Conservation (phyloP, 2,113 vertebrate species). For the Sceloporus undulatus region DNA sequence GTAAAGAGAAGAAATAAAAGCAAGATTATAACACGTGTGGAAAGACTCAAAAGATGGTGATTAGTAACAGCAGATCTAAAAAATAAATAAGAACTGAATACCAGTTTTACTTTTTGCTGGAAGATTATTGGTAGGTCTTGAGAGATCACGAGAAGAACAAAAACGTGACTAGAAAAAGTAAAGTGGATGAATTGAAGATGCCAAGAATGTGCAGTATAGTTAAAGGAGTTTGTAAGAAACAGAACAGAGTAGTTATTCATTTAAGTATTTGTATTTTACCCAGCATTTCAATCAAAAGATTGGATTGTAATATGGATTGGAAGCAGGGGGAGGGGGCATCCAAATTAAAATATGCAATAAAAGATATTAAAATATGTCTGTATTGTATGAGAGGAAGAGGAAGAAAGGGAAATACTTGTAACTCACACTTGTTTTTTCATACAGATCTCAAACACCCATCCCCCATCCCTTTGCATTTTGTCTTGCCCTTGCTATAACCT, state of each 20-base stretch:
- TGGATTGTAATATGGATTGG: neutral
- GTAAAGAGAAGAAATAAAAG: too few species aligned
- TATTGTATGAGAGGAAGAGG: neutral
- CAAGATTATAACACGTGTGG: too few species aligned
- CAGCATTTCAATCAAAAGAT: neutral
- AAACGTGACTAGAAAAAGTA: neutral
- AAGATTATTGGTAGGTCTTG: neutral
- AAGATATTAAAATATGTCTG: neutral
- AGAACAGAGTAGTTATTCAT: neutral
- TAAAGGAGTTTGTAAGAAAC: neutral
- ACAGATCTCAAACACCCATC: neutral
- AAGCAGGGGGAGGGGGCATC: too few species aligned
- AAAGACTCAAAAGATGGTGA: neutral
- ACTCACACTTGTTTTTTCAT: neutral
- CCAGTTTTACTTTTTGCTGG: neutral
- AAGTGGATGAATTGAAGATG: neutral
- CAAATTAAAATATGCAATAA: neutral
- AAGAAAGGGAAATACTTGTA: neutral
- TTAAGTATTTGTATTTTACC: neutral
- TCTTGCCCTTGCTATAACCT: neutral
- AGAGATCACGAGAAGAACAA: neutral
- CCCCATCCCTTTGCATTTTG: neutral
- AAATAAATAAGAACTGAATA: neutral
- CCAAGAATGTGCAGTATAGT: neutral
- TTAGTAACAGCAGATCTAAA: neutral